A percentile compares a stretch with the other conserved stretches of the same genome.
Conservation (phyloP, 2,113 vertebrate genomes). For the Corythornis madagascariensis region DNA sequence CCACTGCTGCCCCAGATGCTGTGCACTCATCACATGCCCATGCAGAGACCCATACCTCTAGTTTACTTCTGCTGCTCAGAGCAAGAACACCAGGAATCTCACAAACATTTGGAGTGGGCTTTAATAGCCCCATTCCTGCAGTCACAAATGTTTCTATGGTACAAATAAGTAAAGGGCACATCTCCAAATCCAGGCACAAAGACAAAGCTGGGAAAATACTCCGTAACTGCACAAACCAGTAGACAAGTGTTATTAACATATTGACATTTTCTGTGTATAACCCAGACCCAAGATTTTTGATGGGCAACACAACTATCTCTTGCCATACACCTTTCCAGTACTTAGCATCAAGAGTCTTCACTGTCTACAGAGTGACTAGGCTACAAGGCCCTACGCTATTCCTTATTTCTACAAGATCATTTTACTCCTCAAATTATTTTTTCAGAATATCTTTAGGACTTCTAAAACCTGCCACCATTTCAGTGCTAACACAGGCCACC, state of each 20-base stretch:
- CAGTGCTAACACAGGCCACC: background rate
- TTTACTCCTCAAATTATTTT: background rate
- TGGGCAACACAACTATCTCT: accelerated
- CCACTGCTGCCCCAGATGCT: background rate
- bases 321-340: background rate
- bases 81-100: background rate
- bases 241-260: background rate
- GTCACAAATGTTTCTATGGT: background rate
- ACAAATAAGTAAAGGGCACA: accelerated
- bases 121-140: background rate
- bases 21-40: accelerated
- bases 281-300: background rate
- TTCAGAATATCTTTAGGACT: background rate
- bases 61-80: background rate
- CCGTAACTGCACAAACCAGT: background rate
- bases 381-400: background rate
- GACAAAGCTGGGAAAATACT: background rate
- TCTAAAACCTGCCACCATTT: background rate
- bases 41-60: accelerated
- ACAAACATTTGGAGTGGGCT: background rate
- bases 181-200: background rate
- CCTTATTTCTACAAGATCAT: background rate
- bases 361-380: background rate
- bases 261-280: background rate
- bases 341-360: background rate